phyloP scores from a whole-genome alignment of 1,140 invertebrate species.

The Bilobella aurantiaca region DNA sequence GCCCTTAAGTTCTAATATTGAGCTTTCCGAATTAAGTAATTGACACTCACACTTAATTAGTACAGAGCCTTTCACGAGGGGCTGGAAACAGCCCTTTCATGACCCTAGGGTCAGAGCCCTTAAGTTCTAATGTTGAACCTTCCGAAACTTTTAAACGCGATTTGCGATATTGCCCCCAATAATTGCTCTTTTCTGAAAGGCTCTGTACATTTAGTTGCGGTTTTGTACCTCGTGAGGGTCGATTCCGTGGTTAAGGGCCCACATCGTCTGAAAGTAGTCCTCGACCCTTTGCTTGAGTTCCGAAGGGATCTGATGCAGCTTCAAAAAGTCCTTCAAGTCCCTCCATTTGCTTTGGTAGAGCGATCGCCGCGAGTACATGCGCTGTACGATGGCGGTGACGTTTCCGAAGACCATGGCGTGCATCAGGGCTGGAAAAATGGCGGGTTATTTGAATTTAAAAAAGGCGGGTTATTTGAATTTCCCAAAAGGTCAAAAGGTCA shows the following conservation, averaged over 20 bases:
- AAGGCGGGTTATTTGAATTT: neutral
- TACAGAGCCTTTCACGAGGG: too few species aligned
- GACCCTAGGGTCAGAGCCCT: too few species aligned
- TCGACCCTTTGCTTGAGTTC: conserved; percentile 92
- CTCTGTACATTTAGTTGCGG: too few species aligned
- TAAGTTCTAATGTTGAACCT: too few species aligned
- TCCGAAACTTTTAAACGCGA: too few species aligned
- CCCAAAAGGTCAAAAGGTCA: neutral
- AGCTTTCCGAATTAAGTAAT: too few species aligned
- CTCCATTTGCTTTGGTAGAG: conserved; percentile 93
- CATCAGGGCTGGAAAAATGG: conserved; percentile 66
- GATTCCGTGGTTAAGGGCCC: conserved; percentile 97
- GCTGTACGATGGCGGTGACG: conserved; percentile 97
- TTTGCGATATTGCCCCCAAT: too few species aligned
- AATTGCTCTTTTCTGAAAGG: too few species aligned
- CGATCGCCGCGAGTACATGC: conserved; percentile 93
- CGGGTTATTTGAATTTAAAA: neutral
- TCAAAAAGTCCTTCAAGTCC: conserved; percentile 92
- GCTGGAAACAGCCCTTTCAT: too few species aligned
- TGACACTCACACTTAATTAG: too few species aligned
- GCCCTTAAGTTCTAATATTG: too few species aligned
- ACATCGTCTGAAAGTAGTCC: conserved; percentile 98
- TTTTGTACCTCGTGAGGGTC: conserved; percentile 85
- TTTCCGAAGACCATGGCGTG: conserved; percentile 98
- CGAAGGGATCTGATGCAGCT: conserved; percentile 88